Percentiles rank a stretch among this genome's conserved stretches.
phyloP scores from a whole-genome alignment of 2,888 invertebrate genomes.

The Mythimna lalbum region DNA sequence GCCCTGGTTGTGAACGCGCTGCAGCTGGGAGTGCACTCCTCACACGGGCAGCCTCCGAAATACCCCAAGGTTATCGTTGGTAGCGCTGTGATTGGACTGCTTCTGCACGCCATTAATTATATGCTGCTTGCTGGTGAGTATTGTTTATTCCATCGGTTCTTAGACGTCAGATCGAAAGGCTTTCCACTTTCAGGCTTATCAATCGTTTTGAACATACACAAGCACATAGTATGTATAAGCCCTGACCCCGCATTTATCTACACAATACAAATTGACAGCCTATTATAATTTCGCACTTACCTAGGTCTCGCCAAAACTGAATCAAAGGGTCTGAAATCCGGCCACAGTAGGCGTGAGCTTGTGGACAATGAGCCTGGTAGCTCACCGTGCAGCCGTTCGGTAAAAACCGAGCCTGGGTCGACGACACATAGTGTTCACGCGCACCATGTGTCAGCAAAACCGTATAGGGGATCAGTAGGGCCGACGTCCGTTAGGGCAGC shows the following conservation, averaged over 20 bases:
- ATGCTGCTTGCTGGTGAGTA: slow-evolving; percentile 94
- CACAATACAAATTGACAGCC: not conserved
- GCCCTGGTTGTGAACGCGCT: slow-evolving; percentile 95
- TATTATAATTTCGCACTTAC: too few species aligned
- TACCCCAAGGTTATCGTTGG: slow-evolving; percentile 94
- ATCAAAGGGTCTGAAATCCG: too few species aligned
- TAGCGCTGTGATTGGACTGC: slow-evolving; percentile 94
- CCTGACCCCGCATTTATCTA: too few species aligned
- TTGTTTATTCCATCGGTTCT: not conserved
- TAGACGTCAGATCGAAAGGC: not conserved
- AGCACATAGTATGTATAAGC: not conserved
- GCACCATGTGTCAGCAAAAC: too few species aligned
- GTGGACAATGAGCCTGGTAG: too few species aligned
- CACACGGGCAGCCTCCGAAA: slow-evolving; percentile 85
- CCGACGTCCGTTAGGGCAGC: too few species aligned
- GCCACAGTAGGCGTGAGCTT: too few species aligned
- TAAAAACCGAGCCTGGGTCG: too few species aligned
- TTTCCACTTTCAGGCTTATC: not conserved
- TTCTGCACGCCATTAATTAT: slow-evolving; percentile 95
- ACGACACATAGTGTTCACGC: too few species aligned
- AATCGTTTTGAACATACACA: not conserved
- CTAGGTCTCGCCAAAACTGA: too few species aligned
- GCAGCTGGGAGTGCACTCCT: slow-evolving; percentile 94
- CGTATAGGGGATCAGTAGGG: too few species aligned
- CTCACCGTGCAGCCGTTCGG: too few species aligned